Percentiles rank a stretch among this genome's conserved stretches.
These are phyloP conservation scores for Myiotriccus ornatus DNA, from an alignment of 2,797 vertebrate genomes.

Conservation along the genomic window DNA sequence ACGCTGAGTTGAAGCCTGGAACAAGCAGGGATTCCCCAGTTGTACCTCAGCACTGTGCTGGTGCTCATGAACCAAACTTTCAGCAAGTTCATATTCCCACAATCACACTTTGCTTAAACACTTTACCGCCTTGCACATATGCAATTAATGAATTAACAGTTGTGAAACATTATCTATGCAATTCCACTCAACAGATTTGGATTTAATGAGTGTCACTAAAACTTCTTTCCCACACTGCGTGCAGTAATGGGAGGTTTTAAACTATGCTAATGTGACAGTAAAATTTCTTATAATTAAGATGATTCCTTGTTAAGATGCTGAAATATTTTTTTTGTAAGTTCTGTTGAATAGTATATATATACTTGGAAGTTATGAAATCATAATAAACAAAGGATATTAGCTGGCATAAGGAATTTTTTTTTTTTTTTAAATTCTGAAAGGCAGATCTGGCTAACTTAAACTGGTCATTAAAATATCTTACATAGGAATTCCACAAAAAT, in stretches of 20 bases:
- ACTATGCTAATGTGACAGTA: neutral
- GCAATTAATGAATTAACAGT: neutral
- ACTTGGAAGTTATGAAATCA: neutral
- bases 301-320: neutral
- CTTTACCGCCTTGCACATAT: neutral
- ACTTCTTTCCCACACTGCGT: neutral
- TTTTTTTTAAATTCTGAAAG: neutral
- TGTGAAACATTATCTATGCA: neutral
- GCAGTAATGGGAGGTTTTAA: neutral
- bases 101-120: neutral
- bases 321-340: neutral
- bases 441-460: neutral
- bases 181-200: neutral
- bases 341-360: neutral
- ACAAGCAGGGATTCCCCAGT: neutral
- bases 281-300: neutral
- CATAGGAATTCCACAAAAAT: neutral
- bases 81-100: neutral
- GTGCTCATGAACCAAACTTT: neutral
- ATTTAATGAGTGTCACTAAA: neutral
- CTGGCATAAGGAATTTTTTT: neutral
- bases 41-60: neutral
- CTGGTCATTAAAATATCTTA: neutral
- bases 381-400: neutral
- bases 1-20: neutral